Conservation (phyloP, 2,888 invertebrate genomes). For the Criorhina ranunculi region DNA sequence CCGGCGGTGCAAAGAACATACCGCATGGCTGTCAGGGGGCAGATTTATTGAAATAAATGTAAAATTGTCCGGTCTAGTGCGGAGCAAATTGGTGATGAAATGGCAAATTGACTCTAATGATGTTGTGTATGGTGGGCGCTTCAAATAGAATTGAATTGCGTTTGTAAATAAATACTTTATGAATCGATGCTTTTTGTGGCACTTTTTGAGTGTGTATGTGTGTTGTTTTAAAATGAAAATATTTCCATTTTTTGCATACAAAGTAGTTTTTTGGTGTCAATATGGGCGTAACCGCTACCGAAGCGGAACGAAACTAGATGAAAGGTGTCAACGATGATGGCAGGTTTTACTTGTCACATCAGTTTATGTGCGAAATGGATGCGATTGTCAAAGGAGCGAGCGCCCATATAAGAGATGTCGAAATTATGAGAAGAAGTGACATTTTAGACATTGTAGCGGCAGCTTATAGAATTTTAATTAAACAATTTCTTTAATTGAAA, state of each 20-base stretch:
- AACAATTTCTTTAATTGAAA: too few relatives aligned
- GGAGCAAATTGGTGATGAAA: constrained; percentile 60
- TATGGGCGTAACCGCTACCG: background rate
- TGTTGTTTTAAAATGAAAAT: background rate
- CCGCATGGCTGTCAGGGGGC: constrained; percentile 31
- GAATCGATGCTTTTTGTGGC: constrained; percentile 1
- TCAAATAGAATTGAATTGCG: constrained; percentile 20
- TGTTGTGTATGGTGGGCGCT: constrained; percentile 21
- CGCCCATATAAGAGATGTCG: too few relatives aligned
- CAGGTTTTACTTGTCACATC: too few relatives aligned
- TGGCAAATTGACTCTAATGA: constrained; percentile 53
- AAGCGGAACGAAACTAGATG: background rate
- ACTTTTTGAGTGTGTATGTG: too few relatives aligned
- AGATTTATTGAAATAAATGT: constrained; percentile 64
- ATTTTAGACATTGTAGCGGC: too few relatives aligned
- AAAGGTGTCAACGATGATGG: background rate
- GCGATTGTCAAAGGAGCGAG: too few relatives aligned
- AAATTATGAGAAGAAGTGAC: too few relatives aligned
- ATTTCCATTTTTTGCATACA: background rate
- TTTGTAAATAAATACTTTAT: background rate
- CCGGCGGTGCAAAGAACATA: constrained; percentile 54
- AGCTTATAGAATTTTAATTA: too few relatives aligned
- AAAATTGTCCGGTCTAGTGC: constrained; percentile 49
- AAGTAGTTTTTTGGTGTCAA: background rate
- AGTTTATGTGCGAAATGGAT: too few relatives aligned